Percentiles rank a stretch among this genome's conserved stretches.
These are phyloP conservation scores for Uloborus diversus DNA, from an alignment of 1,140 invertebrate species.

Conservation along the genomic window DNA sequence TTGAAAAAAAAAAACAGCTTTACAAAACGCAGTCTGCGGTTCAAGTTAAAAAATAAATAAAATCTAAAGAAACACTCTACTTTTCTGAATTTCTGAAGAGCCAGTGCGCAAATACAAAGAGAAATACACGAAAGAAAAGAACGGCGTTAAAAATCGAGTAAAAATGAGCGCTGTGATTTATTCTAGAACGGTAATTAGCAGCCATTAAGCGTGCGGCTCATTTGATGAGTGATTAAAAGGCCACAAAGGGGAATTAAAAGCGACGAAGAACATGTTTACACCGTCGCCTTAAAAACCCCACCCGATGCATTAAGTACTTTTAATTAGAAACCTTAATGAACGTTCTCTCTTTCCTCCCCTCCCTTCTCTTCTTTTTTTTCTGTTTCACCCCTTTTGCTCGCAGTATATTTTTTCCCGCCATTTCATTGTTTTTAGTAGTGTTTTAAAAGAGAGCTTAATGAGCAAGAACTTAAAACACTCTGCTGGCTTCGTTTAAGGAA, in stretches of 20 bases:
- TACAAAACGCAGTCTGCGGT: too few relatives aligned
- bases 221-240: slow-evolving; percentile 54
- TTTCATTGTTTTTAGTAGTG: slow-evolving; percentile 52
- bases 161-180: slow-evolving; percentile 42
- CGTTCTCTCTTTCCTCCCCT: slow-evolving; percentile 4
- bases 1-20: too few relatives aligned
- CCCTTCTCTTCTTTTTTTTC: slow-evolving; percentile 1
- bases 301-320: slow-evolving; percentile 53
- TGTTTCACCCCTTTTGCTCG: background rate
- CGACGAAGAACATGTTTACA: slow-evolving; percentile 52
- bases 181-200: slow-evolving; percentile 36
- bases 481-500: slow-evolving; percentile 48
- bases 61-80: background rate
- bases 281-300: slow-evolving; percentile 45
- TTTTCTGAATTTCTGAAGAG: too few relatives aligned
- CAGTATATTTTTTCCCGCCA: background rate
- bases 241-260: slow-evolving; percentile 54
- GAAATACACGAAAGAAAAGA: slow-evolving; percentile 28
- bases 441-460: slow-evolving; percentile 51
- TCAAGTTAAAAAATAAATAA: background rate
- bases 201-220: slow-evolving; percentile 46
- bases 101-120: too few relatives aligned
- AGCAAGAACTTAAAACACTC: slow-evolving; percentile 48
- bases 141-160: slow-evolving; percentile 42
- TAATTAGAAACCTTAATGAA: slow-evolving; percentile 53